phyloP scores from a whole-genome alignment of 2,797 vertebrate genomes.

The Pachyuromys duprasi region DNA sequence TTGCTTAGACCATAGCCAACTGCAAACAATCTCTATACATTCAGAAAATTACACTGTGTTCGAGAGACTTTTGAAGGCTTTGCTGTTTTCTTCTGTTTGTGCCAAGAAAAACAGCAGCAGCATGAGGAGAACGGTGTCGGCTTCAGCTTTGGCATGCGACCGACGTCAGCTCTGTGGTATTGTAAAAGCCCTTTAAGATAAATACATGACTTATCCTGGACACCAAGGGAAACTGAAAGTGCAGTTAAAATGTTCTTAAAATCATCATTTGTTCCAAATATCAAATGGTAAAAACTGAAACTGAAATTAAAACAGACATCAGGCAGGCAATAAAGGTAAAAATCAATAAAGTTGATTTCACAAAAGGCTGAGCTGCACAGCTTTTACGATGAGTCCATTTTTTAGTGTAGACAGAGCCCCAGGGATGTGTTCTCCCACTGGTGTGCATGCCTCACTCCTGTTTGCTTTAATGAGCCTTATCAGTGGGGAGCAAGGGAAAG shows the following conservation, averaged over 20 bases:
- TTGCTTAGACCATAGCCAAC: neutral
- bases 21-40: neutral
- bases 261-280: slow-evolving; percentile 48
- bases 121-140: neutral
- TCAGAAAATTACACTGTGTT: slow-evolving; percentile 29
- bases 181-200: slow-evolving; percentile 37
- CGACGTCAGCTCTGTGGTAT: neutral
- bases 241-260: slow-evolving; percentile 68
- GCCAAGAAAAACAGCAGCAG: slow-evolving; percentile 23
- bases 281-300: slow-evolving; percentile 68
- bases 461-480: slow-evolving; percentile 72
- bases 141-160: neutral
- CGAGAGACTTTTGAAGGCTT: neutral
- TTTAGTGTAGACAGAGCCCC: slow-evolving; percentile 30
- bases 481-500: slow-evolving; percentile 40
- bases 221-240: slow-evolving; percentile 53
- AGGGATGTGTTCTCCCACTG: neutral
- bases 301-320: slow-evolving; percentile 73
- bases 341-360: slow-evolving; percentile 69
- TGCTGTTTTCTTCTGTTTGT: neutral
- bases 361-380: slow-evolving; percentile 63
- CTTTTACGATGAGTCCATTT: slow-evolving; percentile 47
- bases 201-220: slow-evolving; percentile 38
- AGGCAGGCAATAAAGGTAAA: slow-evolving; percentile 68
- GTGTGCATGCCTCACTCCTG: slow-evolving; percentile 7